Base-by-base conservation (phyloP, 2,888 invertebrate genomes). In the Noctua fimbriata region DNA sequence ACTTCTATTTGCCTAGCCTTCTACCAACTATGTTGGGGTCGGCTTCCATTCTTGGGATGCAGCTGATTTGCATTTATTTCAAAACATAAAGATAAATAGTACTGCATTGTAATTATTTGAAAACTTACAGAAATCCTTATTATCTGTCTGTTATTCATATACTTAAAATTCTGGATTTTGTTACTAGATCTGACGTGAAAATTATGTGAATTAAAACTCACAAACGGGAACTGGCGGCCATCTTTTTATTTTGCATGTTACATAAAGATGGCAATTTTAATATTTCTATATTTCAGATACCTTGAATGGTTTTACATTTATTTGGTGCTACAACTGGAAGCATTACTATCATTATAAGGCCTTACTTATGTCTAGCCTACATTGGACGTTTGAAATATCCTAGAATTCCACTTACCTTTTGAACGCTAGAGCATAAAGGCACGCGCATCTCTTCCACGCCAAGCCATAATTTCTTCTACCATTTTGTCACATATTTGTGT, bases 101-200 rank as follows among this genome's bases (percentile, higher is more conserved):
- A 69, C 21, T 21, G 52, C 24, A 75, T 65, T 87, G 83, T 21
- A 60, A 67, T 69, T 32, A 36, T 9, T 65, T 69, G 4, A 60
- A 73, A 73, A 66, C 32, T 10, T 21, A 66, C 9, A 21, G 3
- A 75, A 66, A 66, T 75, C 69, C 55, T 69, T 78, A 49, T 36
- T 47, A 60, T 32, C 44, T 32, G 70, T 75, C 72, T 78, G 72
- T 16, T 60, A 18, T 36, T 10, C 21, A 21, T 63, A 44, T 28
- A 12, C 6, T 18, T 36, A 21, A 36, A 65, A 47, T 49, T 52
- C 28, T 41, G 60, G 28, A 5, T 73, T 58, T 63, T 47, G 18
- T 69, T 44, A 14, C 32, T 36, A 58, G 65, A 36, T 21, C 32
- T 65, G 21, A 65, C 4, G 10, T 65, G 36, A 12, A 36, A 21